Evolutionary conservation across 1,140 invertebrate species (phyloP), one percentile per base, ranked within the genome.

Genomic region (Pollicipes pollicipes): DNA sequence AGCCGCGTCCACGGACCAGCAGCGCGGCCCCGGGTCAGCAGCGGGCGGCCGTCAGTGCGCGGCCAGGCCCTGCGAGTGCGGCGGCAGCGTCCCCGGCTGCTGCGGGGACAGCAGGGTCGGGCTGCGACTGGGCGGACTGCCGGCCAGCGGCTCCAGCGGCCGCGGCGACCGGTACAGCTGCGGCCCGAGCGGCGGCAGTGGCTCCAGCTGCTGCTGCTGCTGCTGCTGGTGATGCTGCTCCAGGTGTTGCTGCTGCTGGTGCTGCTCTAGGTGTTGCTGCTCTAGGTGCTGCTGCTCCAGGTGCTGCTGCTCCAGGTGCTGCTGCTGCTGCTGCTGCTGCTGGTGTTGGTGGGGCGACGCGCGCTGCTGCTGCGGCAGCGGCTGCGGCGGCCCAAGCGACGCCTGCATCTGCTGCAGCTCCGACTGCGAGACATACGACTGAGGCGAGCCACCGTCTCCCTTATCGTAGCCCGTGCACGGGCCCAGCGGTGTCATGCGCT

Each of bases 401-500:
- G 21, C 24, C 4, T 64, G 63, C 63, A 27, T 70, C 29, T 27
- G 37, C 45, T 31, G 37, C 30, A 32, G 8, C 72, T 70, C 64
- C 71, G 67, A 64, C 27, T 64, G 63, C 24, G 63, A 64, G 26
- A 72, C 68, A n/a, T 68, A 68, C 68, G 72, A 70, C 35, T 70
- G 69, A 17, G 70, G 58, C 6, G 37, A 29, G n/a, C 73, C 30
- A n/a, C 29, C 37, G 24, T 73, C 69, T 21, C 72, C 72, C 30
- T 70, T 70, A 3, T 72, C 72, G 64, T 72, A 73, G 67, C 74
- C 74, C 27, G 73, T 76, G 30, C 73, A 75, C 67, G 75, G 70
- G 72, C 77, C 74, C 28, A 93, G 93, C 72, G 95, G 95, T 75
- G 95, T 98, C 93, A 98, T 98, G 69, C 97, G 84, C 83, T 99